Percentiles rank a stretch among this genome's conserved stretches.
These are phyloP conservation scores for Morpho helenor DNA, from an alignment of 2,888 invertebrate species.

Conservation along the genomic window DNA sequence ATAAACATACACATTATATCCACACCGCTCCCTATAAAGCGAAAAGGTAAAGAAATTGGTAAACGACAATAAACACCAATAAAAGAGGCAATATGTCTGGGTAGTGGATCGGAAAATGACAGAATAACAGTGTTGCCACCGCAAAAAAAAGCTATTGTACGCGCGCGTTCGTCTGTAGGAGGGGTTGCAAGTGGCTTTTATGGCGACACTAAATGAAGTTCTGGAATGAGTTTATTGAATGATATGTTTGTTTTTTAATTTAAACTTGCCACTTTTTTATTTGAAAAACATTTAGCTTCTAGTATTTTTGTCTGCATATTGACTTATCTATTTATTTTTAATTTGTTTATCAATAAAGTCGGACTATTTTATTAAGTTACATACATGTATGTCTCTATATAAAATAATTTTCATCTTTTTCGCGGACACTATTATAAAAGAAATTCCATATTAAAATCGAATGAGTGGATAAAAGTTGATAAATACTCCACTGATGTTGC, in stretches of 20 bases:
- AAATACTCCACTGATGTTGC: no score
- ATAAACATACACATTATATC: no score
- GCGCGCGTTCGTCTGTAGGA: slow-evolving; percentile 39
- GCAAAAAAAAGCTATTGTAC: slow-evolving; percentile 48
- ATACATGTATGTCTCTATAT: no score
- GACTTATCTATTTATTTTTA: not conserved
- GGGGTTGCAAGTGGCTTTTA: slow-evolving; percentile 26
- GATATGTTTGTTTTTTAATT: not conserved
- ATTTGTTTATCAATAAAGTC: no score
- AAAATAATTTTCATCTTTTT: no score
- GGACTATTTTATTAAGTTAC: no score
- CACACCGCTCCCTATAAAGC: slow-evolving; percentile 12
- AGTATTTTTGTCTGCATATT: no score
- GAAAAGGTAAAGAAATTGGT: slow-evolving; percentile 32
- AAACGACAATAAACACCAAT: slow-evolving; percentile 46
- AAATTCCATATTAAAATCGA: no score
- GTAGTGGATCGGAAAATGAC: slow-evolving; percentile 65
- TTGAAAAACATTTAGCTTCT: no score
- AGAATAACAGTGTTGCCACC: slow-evolving; percentile 47
- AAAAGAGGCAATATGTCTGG: slow-evolving; percentile 50
- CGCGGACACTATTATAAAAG: no score
- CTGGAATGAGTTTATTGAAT: slow-evolving; percentile 2
- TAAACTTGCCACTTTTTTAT: no score
- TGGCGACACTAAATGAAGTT: slow-evolving; percentile 9
- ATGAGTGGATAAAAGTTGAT: no score